Conservation (phyloP, 53 echinoderm and acorn worm species). For the Pentamera pediparva region DNA sequence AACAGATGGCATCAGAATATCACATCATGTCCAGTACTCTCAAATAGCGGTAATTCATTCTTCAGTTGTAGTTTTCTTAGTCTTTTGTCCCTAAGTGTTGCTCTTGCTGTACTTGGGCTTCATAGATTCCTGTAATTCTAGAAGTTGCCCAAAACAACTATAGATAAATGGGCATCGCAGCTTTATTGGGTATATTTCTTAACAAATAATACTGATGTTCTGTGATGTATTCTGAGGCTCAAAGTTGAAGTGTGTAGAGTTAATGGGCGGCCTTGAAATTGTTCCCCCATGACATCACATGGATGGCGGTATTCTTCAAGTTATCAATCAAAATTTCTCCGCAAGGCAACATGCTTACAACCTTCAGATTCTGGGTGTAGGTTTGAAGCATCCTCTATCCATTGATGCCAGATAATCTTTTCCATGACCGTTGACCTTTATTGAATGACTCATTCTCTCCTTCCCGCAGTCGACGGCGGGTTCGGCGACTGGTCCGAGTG, state of each 20-base stretch:
- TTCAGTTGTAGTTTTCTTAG: too few species aligned
- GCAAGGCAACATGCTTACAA: too few species aligned
- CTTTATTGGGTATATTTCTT: background rate
- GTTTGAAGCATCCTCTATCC: background rate
- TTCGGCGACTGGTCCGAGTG: slow-evolving; percentile 90
- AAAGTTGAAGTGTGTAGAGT: background rate
- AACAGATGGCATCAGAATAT: slow-evolving; percentile 58
- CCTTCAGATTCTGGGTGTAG: too few species aligned
- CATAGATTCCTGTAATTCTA: too few species aligned
- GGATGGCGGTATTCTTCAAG: too few species aligned
- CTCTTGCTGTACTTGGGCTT: too few species aligned
- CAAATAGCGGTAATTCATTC: slow-evolving; percentile 41
- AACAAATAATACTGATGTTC: background rate
- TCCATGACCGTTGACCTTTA: background rate
- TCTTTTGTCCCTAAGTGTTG: too few species aligned
- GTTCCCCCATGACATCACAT: too few species aligned
- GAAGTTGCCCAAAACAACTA: too few species aligned
- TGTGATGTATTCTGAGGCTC: background rate
- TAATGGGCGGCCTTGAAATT: too few species aligned
- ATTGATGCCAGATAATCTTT: background rate
- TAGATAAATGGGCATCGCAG: background rate
- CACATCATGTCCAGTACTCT: slow-evolving; percentile 56
- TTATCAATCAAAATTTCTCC: too few species aligned
- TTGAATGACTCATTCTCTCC: too few species aligned
- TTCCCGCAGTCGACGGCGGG: slow-evolving; percentile 79